phyloP scores from a whole-genome alignment of 2,888 invertebrate species.

The Megamerina dolium region DNA sequence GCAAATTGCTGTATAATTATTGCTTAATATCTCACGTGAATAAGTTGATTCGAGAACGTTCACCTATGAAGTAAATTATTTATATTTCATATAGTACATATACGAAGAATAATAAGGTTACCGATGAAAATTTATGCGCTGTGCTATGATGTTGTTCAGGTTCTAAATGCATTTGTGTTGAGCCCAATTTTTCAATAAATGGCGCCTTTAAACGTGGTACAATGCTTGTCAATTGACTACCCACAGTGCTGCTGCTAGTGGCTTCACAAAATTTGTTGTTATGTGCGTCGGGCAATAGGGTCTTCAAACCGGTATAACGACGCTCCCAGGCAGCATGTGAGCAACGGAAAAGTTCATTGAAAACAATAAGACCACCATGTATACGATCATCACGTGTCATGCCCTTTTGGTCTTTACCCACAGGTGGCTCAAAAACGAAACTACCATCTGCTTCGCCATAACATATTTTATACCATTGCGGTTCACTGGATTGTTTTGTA shows the following conservation, averaged over 20 bases:
- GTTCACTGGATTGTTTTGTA: constrained; percentile 83
- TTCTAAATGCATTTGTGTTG: constrained; percentile 35
- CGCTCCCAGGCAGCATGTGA: constrained; percentile 84
- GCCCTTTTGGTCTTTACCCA: constrained; percentile 62
- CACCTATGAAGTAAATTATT: constrained; percentile 28
- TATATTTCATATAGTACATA: background rate
- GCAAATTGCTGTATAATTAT: constrained; percentile 77
- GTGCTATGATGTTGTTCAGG: constrained; percentile 35
- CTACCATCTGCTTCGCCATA: constrained; percentile 82
- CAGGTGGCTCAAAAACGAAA: constrained; percentile 58
- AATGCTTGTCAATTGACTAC: constrained; percentile 35
- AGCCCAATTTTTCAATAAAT: constrained; percentile 45
- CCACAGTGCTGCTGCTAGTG: constrained; percentile 19
- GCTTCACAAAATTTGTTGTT: constrained; percentile 33
- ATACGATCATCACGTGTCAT: constrained; percentile 82
- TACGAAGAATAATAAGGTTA: constrained; percentile 15
- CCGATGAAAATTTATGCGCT: constrained; percentile 32
- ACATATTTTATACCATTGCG: constrained; percentile 89
- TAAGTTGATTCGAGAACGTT: constrained; percentile 79
- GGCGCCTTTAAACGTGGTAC: constrained; percentile 51
- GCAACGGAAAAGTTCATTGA: constrained; percentile 89
- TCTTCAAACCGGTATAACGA: constrained; percentile 68
- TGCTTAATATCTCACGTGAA: constrained; percentile 73
- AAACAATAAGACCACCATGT: constrained; percentile 85
- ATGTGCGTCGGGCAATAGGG: constrained; percentile 49